Base-by-base conservation (phyloP, 2,797 vertebrate species). In the Cygnus olor region DNA sequence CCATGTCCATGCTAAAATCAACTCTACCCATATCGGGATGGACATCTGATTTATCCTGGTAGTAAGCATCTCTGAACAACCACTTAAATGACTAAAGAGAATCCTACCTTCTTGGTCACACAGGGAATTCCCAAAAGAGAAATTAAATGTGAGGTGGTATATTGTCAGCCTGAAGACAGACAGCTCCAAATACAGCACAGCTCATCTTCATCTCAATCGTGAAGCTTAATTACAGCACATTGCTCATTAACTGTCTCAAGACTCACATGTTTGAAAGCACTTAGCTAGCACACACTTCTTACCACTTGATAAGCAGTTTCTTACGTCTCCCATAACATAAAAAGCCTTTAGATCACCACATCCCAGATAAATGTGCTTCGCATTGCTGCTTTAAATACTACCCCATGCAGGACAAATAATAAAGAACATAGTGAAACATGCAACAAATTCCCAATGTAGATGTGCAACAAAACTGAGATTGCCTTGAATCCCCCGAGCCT, bases 171-270 rank as follows among this genome's bases (percentile, higher is more conserved):
- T 80, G 82, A 83, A 85, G 92, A 91, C 1, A 88, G 68, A 80
- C 45, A 94, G 93, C 77, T 89, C 85, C 77, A 85, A 94, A 92
- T 19, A 78, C 90, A 74, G 77, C 85, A 78, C 65, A 91, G 87
- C 85, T 91, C 90, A 76, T 78, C 80, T 57, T 44, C 65, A 36
- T 49, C 86, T 91, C 86, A 93, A 96, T 85, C 66, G 84, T 88
- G 61, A 80, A 87, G 79, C 65, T 70, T 82, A 95, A 90, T 89
- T 90, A 92, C 82, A 89, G 65, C 92, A 89, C 73, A 38, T 10
- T 89, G 82, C 87, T 94, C 85, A 89, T 95, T 91, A 96, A 88
- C 89, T 58, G 61, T 79, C 89, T 93, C 82, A 74, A 95, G 72
- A 90, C 72, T 89, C 90, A 79, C 20, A 78, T 19, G 45, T 89